Evolutionary conservation across 1,140 invertebrate genomes (phyloP).

Genomic region (Reticulitermes speratus): DNA sequence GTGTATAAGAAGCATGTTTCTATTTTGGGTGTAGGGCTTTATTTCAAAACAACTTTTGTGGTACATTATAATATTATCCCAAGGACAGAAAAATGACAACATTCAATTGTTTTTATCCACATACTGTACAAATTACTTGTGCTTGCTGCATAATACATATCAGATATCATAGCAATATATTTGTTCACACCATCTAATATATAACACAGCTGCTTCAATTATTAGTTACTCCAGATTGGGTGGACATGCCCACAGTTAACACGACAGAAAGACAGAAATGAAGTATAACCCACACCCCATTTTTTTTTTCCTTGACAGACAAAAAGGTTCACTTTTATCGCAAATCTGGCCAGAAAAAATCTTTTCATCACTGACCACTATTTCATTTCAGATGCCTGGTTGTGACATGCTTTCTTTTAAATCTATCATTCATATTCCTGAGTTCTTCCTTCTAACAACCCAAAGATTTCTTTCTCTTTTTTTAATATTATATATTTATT

Average conservation of each 20-base stretch:
- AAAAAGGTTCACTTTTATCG: neutral
- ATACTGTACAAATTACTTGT: constrained; percentile 19
- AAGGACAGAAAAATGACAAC: constrained; percentile 17
- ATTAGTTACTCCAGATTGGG: constrained; percentile 12
- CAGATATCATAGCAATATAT: constrained; percentile 4
- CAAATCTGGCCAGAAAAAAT: neutral
- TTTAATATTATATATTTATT: neutral
- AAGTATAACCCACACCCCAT: neutral
- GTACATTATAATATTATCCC: constrained; percentile 12
- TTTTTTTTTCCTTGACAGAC: neutral
- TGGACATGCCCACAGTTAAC: neutral
- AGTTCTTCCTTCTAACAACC: neutral
- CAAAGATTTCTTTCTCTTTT: neutral
- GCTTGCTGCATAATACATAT: neutral
- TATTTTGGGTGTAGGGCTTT: constrained; percentile 6
- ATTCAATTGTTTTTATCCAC: constrained; percentile 5
- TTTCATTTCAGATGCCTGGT: neutral
- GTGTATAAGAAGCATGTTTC: neutral
- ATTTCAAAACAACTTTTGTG: constrained; percentile 10
- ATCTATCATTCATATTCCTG: constrained; percentile 8
- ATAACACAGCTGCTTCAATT: constrained; percentile 16
- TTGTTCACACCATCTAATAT: constrained; percentile 13
- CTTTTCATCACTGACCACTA: neutral
- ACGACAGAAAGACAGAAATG: constrained; percentile 17
- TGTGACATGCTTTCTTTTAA: neutral